These are phyloP conservation scores for Palythoa grandis DNA, from an alignment of 92 coral and sea anemone species.

Conservation along the genomic window DNA sequence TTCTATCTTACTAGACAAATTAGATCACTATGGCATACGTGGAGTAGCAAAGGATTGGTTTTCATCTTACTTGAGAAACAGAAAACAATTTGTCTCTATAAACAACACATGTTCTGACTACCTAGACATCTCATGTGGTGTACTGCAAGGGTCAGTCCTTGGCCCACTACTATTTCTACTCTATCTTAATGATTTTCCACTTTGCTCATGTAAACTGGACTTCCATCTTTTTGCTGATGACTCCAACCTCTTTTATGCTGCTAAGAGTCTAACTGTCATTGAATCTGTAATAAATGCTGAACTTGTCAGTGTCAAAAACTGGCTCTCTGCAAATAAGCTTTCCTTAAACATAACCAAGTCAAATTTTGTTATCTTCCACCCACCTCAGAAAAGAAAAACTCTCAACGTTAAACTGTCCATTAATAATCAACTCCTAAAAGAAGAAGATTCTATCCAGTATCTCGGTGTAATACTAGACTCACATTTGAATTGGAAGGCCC, in stretches of 20 bases:
- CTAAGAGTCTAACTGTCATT: too few species aligned
- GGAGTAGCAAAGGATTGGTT: conserved; percentile 24
- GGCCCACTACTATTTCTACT: background rate
- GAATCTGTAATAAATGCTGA: too few species aligned
- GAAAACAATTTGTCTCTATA: background rate
- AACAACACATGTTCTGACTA: conserved; percentile 23
- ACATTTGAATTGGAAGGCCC: conserved; percentile 3
- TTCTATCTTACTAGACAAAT: background rate
- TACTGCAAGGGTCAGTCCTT: background rate
- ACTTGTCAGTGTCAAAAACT: too few species aligned
- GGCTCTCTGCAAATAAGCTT: too few species aligned
- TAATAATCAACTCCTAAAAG: conserved; percentile 4
- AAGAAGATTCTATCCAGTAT: conserved; percentile 1
- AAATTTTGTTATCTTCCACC: too few species aligned
- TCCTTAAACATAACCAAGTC: too few species aligned
- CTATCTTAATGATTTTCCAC: too few species aligned
- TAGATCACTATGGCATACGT: conserved; percentile 21
- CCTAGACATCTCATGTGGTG: conserved; percentile 14
- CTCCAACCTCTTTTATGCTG: too few species aligned
- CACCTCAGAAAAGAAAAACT: too few species aligned
- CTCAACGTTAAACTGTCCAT: background rate
- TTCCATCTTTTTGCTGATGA: too few species aligned
- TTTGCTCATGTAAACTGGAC: too few species aligned
- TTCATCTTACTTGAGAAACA: conserved; percentile 6
- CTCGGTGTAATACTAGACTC: background rate